These are phyloP conservation scores for Pyxicephalus adspersus DNA, from an alignment of 2,113 vertebrate genomes.

Conservation along the genomic window DNA sequence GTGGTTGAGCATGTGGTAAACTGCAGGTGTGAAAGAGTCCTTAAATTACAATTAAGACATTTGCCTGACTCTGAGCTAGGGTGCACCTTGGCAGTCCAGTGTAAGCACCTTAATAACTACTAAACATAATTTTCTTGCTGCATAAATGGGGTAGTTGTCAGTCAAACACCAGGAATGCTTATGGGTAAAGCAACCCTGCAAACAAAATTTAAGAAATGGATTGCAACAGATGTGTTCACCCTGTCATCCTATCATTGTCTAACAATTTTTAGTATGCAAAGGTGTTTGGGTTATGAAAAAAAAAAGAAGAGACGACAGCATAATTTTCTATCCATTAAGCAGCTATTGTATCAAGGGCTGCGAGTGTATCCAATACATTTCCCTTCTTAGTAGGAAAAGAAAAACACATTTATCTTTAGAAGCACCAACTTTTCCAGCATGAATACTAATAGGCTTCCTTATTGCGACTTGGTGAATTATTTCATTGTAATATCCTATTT, in stretches of 20 bases:
- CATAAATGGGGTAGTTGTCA: too few species aligned
- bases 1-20: too few species aligned
- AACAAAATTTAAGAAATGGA: too few species aligned
- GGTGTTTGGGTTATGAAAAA: background rate
- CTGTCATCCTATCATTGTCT: background rate
- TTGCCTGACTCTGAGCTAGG: too few species aligned
- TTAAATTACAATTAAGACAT: too few species aligned
- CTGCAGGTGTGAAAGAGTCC: too few species aligned
- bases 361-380: slow-evolving; percentile 36
- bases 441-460: slow-evolving; percentile 43
- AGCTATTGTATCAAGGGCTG: slow-evolving; percentile 33
- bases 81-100: too few species aligned
- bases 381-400: slow-evolving; percentile 18
- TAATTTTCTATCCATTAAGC: slow-evolving; percentile 35
- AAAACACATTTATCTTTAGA: slow-evolving; percentile 52
- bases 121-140: too few species aligned
- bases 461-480: background rate
- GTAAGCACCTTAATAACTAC: too few species aligned
- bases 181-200: too few species aligned
- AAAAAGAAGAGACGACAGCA: background rate
- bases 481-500: background rate
- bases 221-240: too few species aligned
- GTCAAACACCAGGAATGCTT: too few species aligned
- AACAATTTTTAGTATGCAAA: background rate
- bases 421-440: background rate